Base-by-base conservation (phyloP, 2,797 vertebrate genomes). In the Rhinophrynus dorsalis region DNA sequence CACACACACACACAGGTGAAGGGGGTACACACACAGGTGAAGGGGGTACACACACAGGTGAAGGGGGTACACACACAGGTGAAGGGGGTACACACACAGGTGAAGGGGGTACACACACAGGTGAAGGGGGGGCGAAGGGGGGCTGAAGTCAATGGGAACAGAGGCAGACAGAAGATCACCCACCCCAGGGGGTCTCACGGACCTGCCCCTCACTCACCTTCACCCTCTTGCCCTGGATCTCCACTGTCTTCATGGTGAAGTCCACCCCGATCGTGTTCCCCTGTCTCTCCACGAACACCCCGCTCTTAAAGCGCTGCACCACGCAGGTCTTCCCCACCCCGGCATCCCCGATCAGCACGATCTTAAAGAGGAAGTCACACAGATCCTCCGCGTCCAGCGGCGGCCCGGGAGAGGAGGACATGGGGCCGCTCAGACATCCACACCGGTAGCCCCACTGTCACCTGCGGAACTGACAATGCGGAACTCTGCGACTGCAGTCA, bases 281-380 rank as follows among this genome's bases (percentile, higher is more conserved):
- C 66, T 94, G 92, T 30, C 91, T 87, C 80, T 92, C 92, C 32
- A 88, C 80, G 77, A 94, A 94, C 68, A 82, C 79, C 8, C 92
- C 92, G 0, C 85, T 91, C 64, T 93, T 93, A 83, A 94, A 93
- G 27, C 92, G 88, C 84, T 93, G 92, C 37, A 93, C 92, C 50
- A 94, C 88, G 76, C 92, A 93, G 32, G 92, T 94, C 83, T 94
- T 94, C 54, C 92, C 92, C 69, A 94, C 92, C 74, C 89, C 91
- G 69, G 92, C 91, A 75, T 94, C 92, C 35, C 92, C 92, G 60
- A 93, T 90, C 56, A 93, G 82, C 75, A 94, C 92, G 77, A 93
- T 83, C 79, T 93, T 93, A 67, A 94, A 94, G 65, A 93, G 89
- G 69, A 94, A 89, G 37, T 93, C 92, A 68, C 90, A 94, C 59